phyloP scores from a whole-genome alignment of 2,113 vertebrate species.

The Protobothrops mucrosquamatus region DNA sequence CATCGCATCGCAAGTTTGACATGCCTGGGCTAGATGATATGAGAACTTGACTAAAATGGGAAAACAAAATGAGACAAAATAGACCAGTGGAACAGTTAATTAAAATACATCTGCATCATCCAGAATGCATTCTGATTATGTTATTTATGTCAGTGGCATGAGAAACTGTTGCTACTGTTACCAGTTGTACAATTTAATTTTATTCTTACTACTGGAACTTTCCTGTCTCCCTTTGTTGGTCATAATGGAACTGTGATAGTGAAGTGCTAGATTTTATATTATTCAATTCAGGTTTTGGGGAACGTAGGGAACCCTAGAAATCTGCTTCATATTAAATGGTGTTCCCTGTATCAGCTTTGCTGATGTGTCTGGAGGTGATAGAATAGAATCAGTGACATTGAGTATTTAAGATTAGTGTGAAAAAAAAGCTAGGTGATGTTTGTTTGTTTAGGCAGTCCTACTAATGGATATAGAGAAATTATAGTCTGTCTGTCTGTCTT shows the following conservation, averaged over 20 bases:
- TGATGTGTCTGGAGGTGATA: background rate
- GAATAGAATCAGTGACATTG: background rate
- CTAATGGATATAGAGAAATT: background rate
- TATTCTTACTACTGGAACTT: background rate
- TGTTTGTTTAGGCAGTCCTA: background rate
- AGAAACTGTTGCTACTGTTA: background rate
- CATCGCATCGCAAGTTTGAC: too few relatives aligned
- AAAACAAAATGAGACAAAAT: constrained; percentile 8
- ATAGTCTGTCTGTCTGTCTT: background rate
- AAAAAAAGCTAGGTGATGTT: background rate
- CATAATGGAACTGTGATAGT: background rate
- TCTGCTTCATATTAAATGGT: background rate
- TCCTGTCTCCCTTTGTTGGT: background rate
- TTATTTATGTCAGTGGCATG: background rate
- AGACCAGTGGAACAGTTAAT: background rate
- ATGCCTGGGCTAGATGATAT: too few relatives aligned
- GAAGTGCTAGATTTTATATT: background rate
- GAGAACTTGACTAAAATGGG: background rate
- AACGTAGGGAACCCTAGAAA: constrained; percentile 8
- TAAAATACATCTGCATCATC: constrained; percentile 1
- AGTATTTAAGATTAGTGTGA: background rate
- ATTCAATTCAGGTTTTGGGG: background rate
- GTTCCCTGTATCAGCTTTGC: background rate
- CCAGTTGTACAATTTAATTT: background rate
- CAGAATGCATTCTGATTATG: background rate